phyloP scores from a whole-genome alignment of 2,888 invertebrate species.

The Protonemura montana region DNA sequence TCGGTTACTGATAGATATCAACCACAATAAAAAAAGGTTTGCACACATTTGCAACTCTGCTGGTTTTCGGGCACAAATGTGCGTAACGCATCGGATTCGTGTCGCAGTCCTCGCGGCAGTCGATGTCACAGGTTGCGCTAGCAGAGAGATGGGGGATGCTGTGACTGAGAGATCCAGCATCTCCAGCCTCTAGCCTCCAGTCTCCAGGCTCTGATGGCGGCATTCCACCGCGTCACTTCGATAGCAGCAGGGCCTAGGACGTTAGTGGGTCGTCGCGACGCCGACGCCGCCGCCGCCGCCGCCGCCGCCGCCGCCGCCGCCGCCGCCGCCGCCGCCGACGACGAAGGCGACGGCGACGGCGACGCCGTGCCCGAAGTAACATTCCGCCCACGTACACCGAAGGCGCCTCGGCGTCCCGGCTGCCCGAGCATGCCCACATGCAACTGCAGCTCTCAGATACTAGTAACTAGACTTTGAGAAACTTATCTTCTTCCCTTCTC shows the following conservation, averaged over 20 bases:
- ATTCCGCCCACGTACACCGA: background rate
- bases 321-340: background rate
- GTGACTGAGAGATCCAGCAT: too few relatives aligned
- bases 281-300: background rate
- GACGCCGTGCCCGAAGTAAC: background rate
- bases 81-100: background rate
- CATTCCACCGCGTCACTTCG: constrained; percentile 27
- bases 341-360: background rate
- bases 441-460: background rate
- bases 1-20: background rate
- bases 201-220: background rate
- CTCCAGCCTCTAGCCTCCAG: background rate
- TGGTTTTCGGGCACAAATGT: background rate
- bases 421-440: background rate
- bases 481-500: too few relatives aligned
- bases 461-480: too few relatives aligned
- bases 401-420: too few relatives aligned
- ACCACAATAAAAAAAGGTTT: background rate
- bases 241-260: background rate
- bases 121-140: too few relatives aligned
- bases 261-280: background rate
- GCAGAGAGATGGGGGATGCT: too few relatives aligned
- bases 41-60: background rate
- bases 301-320: background rate
- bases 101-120: too few relatives aligned